Evolutionary conservation across 1,140 invertebrate species (phyloP).

Genomic region (Zaprionus inermis): DNA sequence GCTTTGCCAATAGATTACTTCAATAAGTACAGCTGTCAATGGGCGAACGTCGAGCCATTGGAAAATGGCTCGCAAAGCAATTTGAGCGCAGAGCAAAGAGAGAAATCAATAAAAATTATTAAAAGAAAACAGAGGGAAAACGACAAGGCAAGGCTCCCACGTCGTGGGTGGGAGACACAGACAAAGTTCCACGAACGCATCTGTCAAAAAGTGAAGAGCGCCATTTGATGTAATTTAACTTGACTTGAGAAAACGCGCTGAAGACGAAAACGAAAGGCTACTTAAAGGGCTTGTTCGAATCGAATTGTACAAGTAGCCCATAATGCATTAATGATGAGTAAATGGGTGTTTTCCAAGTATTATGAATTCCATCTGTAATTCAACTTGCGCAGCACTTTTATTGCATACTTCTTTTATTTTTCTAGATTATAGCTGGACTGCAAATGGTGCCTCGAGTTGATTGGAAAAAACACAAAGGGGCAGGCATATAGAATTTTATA

Average conservation of each 20-base stretch:
- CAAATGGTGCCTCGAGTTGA: constrained; percentile 1
- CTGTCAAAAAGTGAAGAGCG: constrained; percentile 12
- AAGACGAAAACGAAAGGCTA: constrained; percentile 1
- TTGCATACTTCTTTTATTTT: constrained; percentile 9
- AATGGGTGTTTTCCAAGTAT: constrained; percentile 9
- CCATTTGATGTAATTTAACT: constrained; percentile 13
- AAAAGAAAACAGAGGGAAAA: constrained; percentile 31
- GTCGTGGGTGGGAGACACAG: neutral
- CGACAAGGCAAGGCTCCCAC: neutral
- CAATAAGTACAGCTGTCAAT: constrained; percentile 54
- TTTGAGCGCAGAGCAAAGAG: constrained; percentile 24
- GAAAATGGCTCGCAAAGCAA: constrained; percentile 42
- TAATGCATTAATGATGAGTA: constrained; percentile 10
- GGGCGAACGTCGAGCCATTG: constrained; percentile 32
- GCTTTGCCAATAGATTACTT: constrained; percentile 48
- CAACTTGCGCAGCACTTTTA: constrained; percentile 10
- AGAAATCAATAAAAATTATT: constrained; percentile 46
- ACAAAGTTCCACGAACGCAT: constrained; percentile 10
- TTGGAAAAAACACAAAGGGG: neutral
- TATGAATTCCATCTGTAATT: constrained; percentile 11
- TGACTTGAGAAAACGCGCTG: neutral
- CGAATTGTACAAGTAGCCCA: neutral
- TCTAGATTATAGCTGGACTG: neutral
- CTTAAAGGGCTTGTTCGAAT: neutral
- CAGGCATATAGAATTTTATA: neutral